Evolutionary conservation across 2,888 invertebrate species (phyloP), one percentile per base, ranked within the genome.

Genomic region (Theretra japonica): DNA sequence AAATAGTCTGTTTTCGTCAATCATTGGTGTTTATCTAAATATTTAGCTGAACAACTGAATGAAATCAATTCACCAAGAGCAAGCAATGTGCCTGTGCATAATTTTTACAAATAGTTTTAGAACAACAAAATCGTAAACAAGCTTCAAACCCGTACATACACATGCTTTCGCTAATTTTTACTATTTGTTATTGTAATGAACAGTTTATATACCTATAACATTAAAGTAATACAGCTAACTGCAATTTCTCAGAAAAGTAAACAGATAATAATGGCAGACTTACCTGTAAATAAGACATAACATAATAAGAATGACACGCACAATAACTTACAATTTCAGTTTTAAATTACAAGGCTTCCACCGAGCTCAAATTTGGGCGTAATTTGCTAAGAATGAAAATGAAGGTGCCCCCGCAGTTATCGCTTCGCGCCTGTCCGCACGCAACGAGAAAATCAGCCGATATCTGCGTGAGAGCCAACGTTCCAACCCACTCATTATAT

Each of bases 401-500:
- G 65, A 68, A 71, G 74, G 65, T 60, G 73, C 65, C 72, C 73
- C 50, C 58, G 74, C 78, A 76, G 75, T 83, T 83, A 85, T 78
- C 81, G 71, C 74, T 78, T 84, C 83, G 79, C 79, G 72, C 73
- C 73, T 73, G 21, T 56, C 23, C 76, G 74, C 88, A 88, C 86
- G 88, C 88, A 82, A 83, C 70, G 70, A 60, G 59, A 56, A 74
- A 69, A 74, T 48, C 30, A 72, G 75, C 75, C 77, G 79, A 72
- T 77, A 75, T 72, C 83, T 80, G 86, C 86, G 90, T 89, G 92
- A 88, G 90, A 88, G 83, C 78, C 72, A 77, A 73, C 74, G 15
- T 76, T 73, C 75, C 72, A 74, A 83, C 79, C 87, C 86, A 76
- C 72, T 90, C 83, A 94, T 94, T 94, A 94, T 83, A 74, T 75